These are phyloP conservation scores for Formicarius rufipectus DNA, from an alignment of 2,113 vertebrate species.

Conservation along the genomic window DNA sequence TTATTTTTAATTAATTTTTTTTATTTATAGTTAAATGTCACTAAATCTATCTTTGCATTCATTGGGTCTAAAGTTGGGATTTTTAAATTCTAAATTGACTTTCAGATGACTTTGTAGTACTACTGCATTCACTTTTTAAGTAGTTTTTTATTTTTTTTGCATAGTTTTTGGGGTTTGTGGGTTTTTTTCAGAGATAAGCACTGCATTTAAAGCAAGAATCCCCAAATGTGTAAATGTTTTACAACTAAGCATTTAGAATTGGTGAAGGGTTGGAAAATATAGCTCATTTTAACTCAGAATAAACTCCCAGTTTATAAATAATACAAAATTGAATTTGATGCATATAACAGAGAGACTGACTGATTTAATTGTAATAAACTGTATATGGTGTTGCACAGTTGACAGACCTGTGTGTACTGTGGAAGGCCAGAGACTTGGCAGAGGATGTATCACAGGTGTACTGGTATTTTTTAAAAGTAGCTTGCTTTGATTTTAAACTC, in stretches of 20 bases:
- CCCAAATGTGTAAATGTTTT: slow-evolving; percentile 62
- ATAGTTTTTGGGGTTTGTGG: not conserved
- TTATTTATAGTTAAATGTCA: slow-evolving; percentile 4
- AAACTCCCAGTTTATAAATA: slow-evolving; percentile 72
- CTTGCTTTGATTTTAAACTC: slow-evolving; percentile 63
- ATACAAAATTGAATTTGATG: slow-evolving; percentile 73
- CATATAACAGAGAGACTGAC: slow-evolving; percentile 78
- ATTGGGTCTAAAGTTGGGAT: slow-evolving; percentile 66
- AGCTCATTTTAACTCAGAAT: slow-evolving; percentile 73
- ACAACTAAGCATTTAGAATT: slow-evolving; percentile 64
- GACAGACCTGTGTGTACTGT: slow-evolving; percentile 81
- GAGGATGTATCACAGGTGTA: slow-evolving; percentile 71
- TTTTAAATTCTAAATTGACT: slow-evolving; percentile 21
- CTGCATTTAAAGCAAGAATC: slow-evolving; percentile 68
- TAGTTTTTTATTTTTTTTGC: slow-evolving; percentile 62
- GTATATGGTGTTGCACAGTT: slow-evolving; percentile 79
- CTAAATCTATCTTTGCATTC: slow-evolving; percentile 53
- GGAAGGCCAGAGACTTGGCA: slow-evolving; percentile 75
- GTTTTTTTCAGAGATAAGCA: slow-evolving; percentile 32
- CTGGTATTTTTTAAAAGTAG: slow-evolving; percentile 60
- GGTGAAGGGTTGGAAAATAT: slow-evolving; percentile 62
- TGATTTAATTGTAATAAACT: slow-evolving; percentile 76
- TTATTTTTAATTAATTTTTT: slow-evolving; percentile 15
- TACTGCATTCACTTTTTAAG: slow-evolving; percentile 73
- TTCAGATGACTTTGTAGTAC: slow-evolving; percentile 70